Base-by-base conservation (phyloP, 2,888 invertebrate species). In the Sclerodermus sp. region DNA sequence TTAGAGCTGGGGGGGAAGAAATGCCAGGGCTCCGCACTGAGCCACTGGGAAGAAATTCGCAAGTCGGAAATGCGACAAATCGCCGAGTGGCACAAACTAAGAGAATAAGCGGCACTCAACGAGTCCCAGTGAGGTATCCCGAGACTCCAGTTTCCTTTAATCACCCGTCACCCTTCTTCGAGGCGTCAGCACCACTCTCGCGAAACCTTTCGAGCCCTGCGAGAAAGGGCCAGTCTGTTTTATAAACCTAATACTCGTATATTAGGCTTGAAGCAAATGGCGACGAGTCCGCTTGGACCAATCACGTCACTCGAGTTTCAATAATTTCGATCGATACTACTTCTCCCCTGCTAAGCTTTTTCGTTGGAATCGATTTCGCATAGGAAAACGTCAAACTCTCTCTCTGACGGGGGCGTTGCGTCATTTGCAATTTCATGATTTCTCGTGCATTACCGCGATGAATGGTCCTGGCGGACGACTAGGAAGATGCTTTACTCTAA, bases 61-160 rank as follows among this genome's bases (percentile, higher is more conserved):
- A 94, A 91, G 76, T 96, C 96, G 64, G 96, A 97, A 45, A 87
- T 96, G 66, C 89, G 97, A 62, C 98, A 98, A 84, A 96, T 98
- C 76, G 98, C 98, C 60, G 96, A 98, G 82, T 99, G 98, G 98
- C 98, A 99, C 85, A 96, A 96, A 82, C 85, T 98, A 69, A 88
- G 91, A 80, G 94, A 94, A 85, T 94, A 87, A 83, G 55, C 36
- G 36, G 41, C n/a, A n/a, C 30, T 32, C 13, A 4, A 34, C 8
- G 23, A 23, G 4, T 5, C 23, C 4, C 3, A 8, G 8, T 5
- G 23, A 8, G 3, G 8, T 23, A 23, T 34, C 34, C 39, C 6
- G 15, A 14, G 15, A 4, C 15, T 39, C 4, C 3, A 10, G 15
- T 39, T 39, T 12, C 39, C 16, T 18, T 18, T 16, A 17, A 13